phyloP scores from a whole-genome alignment of 64 coral and sea anemone genomes.

The Dendrophyllia cribrosa region DNA sequence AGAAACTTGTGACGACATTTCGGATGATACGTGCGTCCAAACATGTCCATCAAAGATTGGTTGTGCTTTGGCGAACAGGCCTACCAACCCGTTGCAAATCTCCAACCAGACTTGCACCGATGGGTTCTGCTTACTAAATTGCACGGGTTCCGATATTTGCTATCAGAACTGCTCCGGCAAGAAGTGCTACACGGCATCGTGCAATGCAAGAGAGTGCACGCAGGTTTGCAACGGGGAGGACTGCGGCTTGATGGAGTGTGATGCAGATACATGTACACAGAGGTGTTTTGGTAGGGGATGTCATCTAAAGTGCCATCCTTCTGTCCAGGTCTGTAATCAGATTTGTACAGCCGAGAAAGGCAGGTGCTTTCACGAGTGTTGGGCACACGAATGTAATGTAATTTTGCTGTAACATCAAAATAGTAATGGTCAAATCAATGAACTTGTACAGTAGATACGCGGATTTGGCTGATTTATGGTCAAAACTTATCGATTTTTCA shows the following conservation, averaged over 20 bases:
- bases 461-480: no score
- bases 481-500: no score
- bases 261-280: conserved; percentile 79
- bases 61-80: conserved; percentile 41
- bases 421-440: no score
- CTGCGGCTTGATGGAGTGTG: conserved; percentile 86
- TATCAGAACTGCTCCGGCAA: conserved; percentile 40
- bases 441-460: no score
- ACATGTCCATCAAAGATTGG: not conserved
- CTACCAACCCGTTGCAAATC: conserved; percentile 47
- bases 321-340: conserved; percentile 69
- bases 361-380: conserved; percentile 32
- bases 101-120: conserved; percentile 75
- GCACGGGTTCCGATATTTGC: conserved; percentile 45
- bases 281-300: conserved; percentile 71
- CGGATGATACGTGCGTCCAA: conserved; percentile 22
- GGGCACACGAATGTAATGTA: conserved; percentile 16
- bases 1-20: conserved; percentile 5
- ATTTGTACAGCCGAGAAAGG: conserved; percentile 59
- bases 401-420: not conserved
- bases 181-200: conserved; percentile 69
- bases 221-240: conserved; percentile 76
- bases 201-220: conserved; percentile 68
- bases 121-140: conserved; percentile 60
- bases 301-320: conserved; percentile 76